A percentile compares a stretch with the other conserved stretches of the same genome.
Evolutionary conservation across 2,888 invertebrate species (phyloP).

Genomic region (Syrista parreyssii): DNA sequence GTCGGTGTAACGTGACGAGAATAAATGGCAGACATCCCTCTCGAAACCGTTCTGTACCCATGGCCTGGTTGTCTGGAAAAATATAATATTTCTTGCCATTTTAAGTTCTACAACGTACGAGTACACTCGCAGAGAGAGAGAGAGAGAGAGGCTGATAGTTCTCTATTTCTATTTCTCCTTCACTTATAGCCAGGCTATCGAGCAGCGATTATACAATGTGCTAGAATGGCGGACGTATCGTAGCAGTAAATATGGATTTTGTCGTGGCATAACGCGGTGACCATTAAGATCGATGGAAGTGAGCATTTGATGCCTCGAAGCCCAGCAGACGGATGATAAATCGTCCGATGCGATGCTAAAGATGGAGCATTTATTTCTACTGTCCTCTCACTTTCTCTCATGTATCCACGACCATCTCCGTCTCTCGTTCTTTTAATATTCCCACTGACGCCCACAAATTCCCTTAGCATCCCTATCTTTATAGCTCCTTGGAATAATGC

Average conservation of each 20-base stretch:
- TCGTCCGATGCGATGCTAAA: constrained; percentile 38
- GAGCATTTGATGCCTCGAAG: not conserved
- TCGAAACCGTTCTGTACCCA: constrained; percentile 5
- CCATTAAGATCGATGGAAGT: constrained; percentile 2
- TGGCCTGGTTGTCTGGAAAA: constrained; percentile 2
- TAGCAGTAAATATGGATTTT: not conserved
- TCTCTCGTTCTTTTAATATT: not conserved
- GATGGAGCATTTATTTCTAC: constrained; percentile 40
- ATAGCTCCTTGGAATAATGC: not conserved
- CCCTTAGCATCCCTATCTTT: not conserved
- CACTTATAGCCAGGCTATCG: not conserved
- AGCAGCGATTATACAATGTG: not conserved
- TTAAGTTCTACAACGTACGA: not conserved
- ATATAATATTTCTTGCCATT: constrained; percentile 5
- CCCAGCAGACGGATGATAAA: constrained; percentile 42
- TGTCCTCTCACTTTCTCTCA: constrained; percentile 14
- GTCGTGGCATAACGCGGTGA: not conserved
- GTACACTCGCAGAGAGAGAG: not conserved
- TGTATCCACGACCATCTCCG: not conserved
- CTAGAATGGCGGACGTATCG: not conserved
- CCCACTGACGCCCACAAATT: not conserved
- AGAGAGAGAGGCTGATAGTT: not conserved
- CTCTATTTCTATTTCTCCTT: not conserved
- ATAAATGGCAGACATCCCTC: constrained; percentile 55
- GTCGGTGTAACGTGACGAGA: constrained; percentile 57